Evolutionary conservation across 2,888 invertebrate genomes (phyloP).

Genomic region (Phasia obesa): DNA sequence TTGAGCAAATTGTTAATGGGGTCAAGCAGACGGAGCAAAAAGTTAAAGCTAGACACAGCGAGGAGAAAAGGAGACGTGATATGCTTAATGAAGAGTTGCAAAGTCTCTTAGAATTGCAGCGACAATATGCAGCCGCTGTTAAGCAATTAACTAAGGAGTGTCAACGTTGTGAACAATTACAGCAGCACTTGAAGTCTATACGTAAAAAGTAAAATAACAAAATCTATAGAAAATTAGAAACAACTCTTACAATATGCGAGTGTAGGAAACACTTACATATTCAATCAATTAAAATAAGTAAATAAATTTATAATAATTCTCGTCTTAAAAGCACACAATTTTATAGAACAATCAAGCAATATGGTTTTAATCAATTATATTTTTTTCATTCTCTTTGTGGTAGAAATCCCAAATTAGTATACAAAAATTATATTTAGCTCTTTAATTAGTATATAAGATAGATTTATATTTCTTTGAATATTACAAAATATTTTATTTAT

Average conservation of each 20-base stretch:
- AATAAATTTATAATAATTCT: slow-evolving; percentile 17
- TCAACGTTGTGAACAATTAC: slow-evolving; percentile 86
- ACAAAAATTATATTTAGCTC: slow-evolving; percentile 28
- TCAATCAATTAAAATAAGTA: background rate
- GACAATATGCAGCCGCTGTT: slow-evolving; percentile 89
- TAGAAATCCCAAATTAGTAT: background rate
- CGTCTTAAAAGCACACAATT: slow-evolving; percentile 45
- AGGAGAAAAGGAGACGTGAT: slow-evolving; percentile 88
- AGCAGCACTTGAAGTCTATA: slow-evolving; percentile 81
- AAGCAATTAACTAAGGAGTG: slow-evolving; percentile 90
- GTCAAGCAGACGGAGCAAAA: slow-evolving; percentile 93
- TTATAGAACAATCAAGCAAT: slow-evolving; percentile 46
- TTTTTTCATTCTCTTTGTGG: background rate
- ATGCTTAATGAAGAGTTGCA: slow-evolving; percentile 85
- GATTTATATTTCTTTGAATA: slow-evolving; percentile 7
- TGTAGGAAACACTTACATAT: background rate
- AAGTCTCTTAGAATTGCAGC: slow-evolving; percentile 87
- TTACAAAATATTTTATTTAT: slow-evolving; percentile 32
- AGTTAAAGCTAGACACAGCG: slow-evolving; percentile 86
- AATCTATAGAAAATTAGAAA: background rate
- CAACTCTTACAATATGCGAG: background rate
- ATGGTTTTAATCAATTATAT: slow-evolving; percentile 1
- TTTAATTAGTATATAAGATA: slow-evolving; percentile 63
- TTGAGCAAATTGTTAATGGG: slow-evolving; percentile 94
- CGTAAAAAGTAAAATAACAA: slow-evolving; percentile 73